Evolutionary conservation across 2,888 invertebrate genomes (phyloP).

Genomic region (Busseola fusca): DNA sequence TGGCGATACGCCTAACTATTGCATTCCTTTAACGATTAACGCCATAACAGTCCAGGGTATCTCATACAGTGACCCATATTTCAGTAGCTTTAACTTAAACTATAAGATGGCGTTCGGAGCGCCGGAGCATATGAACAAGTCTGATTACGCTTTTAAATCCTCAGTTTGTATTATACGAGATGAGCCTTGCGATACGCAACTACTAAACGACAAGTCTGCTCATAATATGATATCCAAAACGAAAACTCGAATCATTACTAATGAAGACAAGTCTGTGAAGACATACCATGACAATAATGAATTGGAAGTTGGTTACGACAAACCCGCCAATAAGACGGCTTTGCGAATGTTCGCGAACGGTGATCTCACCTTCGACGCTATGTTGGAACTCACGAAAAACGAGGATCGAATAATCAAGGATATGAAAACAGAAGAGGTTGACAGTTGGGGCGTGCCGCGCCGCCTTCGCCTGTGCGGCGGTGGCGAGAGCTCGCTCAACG

Average conservation of each 20-base stretch:
- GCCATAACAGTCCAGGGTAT: slow-evolving; percentile 90
- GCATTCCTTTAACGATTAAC: slow-evolving; percentile 90
- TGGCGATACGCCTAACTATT: slow-evolving; percentile 89
- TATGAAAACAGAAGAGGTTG: slow-evolving; percentile 69
- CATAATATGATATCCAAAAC: slow-evolving; percentile 82
- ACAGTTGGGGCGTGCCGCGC: slow-evolving; percentile 90
- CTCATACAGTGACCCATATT: slow-evolving; percentile 90
- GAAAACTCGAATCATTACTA: slow-evolving; percentile 82
- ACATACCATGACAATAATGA: slow-evolving; percentile 87
- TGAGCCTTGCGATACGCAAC: slow-evolving; percentile 86
- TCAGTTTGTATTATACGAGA: slow-evolving; percentile 88
- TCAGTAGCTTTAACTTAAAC: slow-evolving; percentile 90
- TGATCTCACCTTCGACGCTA: slow-evolving; percentile 85
- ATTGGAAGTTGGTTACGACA: slow-evolving; percentile 73
- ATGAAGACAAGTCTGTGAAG: slow-evolving; percentile 79
- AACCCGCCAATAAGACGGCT: slow-evolving; percentile 70
- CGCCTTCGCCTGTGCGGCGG: slow-evolving; percentile 92
- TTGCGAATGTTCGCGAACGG: slow-evolving; percentile 83
- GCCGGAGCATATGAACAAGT: slow-evolving; percentile 89
- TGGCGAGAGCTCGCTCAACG: slow-evolving; percentile 94
- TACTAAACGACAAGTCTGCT: slow-evolving; percentile 84
- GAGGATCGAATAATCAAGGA: slow-evolving; percentile 75
- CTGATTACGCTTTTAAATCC: slow-evolving; percentile 90
- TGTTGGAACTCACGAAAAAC: slow-evolving; percentile 81
- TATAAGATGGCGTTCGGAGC: slow-evolving; percentile 88